Evolutionary conservation across 2,888 invertebrate species (phyloP).

Genomic region (Andrena trimmerana): DNA sequence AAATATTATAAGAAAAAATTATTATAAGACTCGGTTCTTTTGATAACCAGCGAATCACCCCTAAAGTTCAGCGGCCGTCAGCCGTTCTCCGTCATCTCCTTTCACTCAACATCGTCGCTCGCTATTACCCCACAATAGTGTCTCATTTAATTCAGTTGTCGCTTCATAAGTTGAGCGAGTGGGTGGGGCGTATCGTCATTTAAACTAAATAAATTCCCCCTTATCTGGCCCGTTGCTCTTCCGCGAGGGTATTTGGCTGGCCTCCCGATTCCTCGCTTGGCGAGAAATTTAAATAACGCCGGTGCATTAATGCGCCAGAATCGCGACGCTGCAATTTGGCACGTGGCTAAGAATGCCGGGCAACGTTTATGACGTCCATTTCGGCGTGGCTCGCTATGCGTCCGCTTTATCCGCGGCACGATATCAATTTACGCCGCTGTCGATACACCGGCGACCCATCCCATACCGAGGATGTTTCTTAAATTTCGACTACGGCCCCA

Average conservation of each 20-base stretch:
- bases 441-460: conserved; percentile 17
- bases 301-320: conserved; percentile 48
- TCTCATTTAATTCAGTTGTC: background rate
- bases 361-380: conserved; percentile 59
- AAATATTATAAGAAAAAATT: too few species aligned
- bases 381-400: conserved; percentile 45
- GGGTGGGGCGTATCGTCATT: conserved; percentile 10
- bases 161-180: background rate
- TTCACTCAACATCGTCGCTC: background rate
- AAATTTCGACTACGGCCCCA: conserved; percentile 29
- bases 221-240: conserved; percentile 21
- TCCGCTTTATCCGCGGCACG: conserved; percentile 27
- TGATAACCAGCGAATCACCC: too few species aligned
- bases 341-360: conserved; percentile 50
- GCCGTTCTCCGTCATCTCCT: background rate
- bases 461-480: conserved; percentile 21
- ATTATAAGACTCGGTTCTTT: too few species aligned
- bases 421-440: conserved; percentile 54
- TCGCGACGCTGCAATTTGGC: conserved; percentile 67
- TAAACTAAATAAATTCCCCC: conserved; percentile 32
- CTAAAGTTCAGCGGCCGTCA: background rate
- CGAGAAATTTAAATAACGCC: conserved; percentile 51
- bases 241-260: conserved; percentile 25
- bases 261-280: conserved; percentile 32
- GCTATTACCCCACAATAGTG: background rate